Base-by-base conservation (phyloP, 1,140 invertebrate genomes). In the Sipha flava region DNA sequence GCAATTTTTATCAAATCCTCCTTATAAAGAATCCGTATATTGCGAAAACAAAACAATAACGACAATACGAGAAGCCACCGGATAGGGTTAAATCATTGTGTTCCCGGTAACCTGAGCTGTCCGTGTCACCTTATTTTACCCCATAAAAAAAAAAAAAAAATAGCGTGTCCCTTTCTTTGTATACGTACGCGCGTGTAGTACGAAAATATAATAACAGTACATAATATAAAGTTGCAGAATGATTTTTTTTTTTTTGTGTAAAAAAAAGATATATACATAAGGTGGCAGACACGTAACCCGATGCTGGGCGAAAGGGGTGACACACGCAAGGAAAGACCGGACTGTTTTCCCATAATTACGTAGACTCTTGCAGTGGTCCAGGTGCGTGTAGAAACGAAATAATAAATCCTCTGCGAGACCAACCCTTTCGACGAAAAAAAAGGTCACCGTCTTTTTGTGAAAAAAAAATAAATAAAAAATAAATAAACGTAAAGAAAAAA, bases 21-120 rank as follows among this genome's bases (percentile, higher is more conserved):
- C 14, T 34, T 66, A 4, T 7, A 77, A 77, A 40, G 73, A 77
- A 77, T 77, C 73, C 73, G 52, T 77, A 77, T 59, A 57, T 77
- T 23, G 73, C 73, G 52, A 57, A 77, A 77, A 77, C 49, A 57
- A 77, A 77, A 77, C 73, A 77, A 77, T 59, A 77, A 57, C 73
- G 49, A 59, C 73, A 59, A 77, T 57, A 59, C 52, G 73, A 77
- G 73, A 77, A 77, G 73, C 73, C 73, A 59, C 73, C 49, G 73
- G 73, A 77, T 77, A 77, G 73, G 73, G 73, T 77, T 77, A 77
- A 77, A 77, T 77, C 73, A 77, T 77, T 77, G 73, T 77, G 73
- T 59, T 34, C 45, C 31, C 14, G 72, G 73, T 77, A 77, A 77
- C 73, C 73, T 21, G 73, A 77, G 73, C 49, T 29, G 73, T 43